Evolutionary conservation across 2,113 vertebrate species (phyloP), one percentile per base, ranked within the genome.

Genomic region (Callorhinus ursinus): DNA sequence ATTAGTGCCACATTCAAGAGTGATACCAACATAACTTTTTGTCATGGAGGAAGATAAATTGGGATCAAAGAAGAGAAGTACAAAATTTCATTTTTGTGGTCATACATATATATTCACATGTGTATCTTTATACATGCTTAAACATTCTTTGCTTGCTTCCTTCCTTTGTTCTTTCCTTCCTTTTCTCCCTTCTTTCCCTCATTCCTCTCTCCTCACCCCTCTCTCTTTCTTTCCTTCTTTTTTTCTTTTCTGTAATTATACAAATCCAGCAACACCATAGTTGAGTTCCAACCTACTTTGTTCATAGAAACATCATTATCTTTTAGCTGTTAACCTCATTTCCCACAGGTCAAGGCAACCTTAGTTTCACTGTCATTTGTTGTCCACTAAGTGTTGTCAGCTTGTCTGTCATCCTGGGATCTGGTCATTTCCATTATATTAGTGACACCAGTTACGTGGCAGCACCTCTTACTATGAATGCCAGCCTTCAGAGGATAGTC

Each of bases 151-250:
- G 3, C 2, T 12, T 46, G 1, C 28, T 36, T 69, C 4, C 28
- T 12, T 77, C 28, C 16, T 76, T 49, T 49, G 26, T 28, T 84
- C 81, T 5, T 33, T 8, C 12, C 18, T 28, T 24, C 5, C 6
- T 12, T 19, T 21, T 19, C 12, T 5, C 24, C 4, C n/a, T n/a
- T 79, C 9, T 24, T 36, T 83, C 19, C 14, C 15, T 6, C 4
- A 8, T 42, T 49, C 4, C 8, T 39, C 19, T 7, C 15, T 33
- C 19, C 4, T 12, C 19, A 2, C 0, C 4, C 10, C 12, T 0
- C 0, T 1, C 7, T 24, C 7, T 42, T 0, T 18, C 0, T 14
- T 4, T 16, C 11, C 2, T 1, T 10, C 15, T 10, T 21, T 69
- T 21, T 10, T 21, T 7, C 16, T 26, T 14, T 72, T 57, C 21